Conservation (phyloP, 2,113 vertebrate genomes). For the Peromyscus maniculatus region DNA sequence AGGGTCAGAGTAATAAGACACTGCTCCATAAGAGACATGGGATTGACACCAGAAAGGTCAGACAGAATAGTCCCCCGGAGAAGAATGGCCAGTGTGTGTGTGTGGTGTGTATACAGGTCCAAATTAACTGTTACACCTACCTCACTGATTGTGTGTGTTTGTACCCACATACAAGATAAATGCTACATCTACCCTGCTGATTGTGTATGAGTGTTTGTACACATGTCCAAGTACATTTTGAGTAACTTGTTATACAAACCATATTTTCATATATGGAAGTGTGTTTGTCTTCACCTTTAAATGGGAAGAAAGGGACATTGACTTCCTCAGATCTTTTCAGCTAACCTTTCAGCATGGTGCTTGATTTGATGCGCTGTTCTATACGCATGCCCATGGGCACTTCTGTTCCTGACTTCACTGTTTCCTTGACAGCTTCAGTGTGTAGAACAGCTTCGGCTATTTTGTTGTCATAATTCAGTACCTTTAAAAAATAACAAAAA, state of each 20-base stretch:
- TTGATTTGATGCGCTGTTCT: slow-evolving; percentile 42
- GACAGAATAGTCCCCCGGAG: no score
- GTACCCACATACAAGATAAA: not conserved
- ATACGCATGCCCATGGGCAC: not conserved
- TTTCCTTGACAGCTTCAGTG: slow-evolving; percentile 44
- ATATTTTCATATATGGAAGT: not conserved
- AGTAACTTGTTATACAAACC: not conserved
- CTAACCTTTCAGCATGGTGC: not conserved
- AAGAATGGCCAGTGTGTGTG: no score
- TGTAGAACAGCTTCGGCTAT: slow-evolving; percentile 21
- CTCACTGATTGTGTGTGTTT: not conserved
- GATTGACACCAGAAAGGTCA: no score
- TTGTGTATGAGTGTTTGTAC: not conserved
- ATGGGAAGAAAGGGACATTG: not conserved
- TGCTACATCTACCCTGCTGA: not conserved
- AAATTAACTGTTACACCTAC: not conserved
- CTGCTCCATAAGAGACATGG: not conserved
- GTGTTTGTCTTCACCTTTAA: slow-evolving; percentile 53
- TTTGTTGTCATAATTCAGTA: slow-evolving; percentile 44
- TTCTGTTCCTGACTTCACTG: slow-evolving; percentile 16
- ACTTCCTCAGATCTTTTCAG: slow-evolving; percentile 11
- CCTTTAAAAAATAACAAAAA: slow-evolving; percentile 11
- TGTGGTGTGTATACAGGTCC: not conserved
- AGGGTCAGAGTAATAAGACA: not conserved
- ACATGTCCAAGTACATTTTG: not conserved